A percentile compares a stretch with the other conserved stretches of the same genome.
Evolutionary conservation across 1,140 invertebrate genomes (phyloP).

Genomic region (Neodiprion pinetum): DNA sequence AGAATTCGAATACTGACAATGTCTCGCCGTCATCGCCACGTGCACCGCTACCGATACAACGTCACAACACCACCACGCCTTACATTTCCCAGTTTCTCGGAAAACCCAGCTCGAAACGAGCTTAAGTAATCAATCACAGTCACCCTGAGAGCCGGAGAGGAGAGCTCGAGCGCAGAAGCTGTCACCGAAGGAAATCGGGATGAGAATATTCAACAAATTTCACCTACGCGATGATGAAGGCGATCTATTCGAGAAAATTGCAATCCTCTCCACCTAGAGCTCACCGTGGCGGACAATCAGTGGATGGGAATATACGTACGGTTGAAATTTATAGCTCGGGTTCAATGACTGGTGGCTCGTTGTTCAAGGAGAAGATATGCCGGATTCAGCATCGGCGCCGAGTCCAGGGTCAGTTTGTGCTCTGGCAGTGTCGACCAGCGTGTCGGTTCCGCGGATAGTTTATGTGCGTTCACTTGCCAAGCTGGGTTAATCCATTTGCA

Average conservation of each 20-base stretch:
- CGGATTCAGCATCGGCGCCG: no score
- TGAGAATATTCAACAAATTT: not conserved
- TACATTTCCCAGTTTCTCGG: not conserved
- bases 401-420: constrained; percentile 35
- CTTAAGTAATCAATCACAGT: not conserved
- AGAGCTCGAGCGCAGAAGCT: not conserved
- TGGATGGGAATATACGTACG: not conserved
- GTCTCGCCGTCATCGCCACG: no score
- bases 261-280: not conserved
- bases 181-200: not conserved
- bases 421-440: constrained; percentile 30
- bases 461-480: constrained; percentile 23
- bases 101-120: not conserved
- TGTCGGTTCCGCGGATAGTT: not conserved
- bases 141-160: not conserved
- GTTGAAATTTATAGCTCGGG: no score
- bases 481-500: constrained; percentile 42
- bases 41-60: no score
- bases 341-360: not conserved
- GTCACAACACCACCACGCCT: not conserved
- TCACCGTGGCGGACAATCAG: not conserved
- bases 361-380: not conserved
- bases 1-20: not conserved
- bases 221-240: not conserved
- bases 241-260: not conserved